A percentile compares a stretch with the other conserved stretches of the same genome.
These are phyloP conservation scores for Magallana angulata DNA, from an alignment of 1,140 invertebrate genomes.

Conservation along the genomic window DNA sequence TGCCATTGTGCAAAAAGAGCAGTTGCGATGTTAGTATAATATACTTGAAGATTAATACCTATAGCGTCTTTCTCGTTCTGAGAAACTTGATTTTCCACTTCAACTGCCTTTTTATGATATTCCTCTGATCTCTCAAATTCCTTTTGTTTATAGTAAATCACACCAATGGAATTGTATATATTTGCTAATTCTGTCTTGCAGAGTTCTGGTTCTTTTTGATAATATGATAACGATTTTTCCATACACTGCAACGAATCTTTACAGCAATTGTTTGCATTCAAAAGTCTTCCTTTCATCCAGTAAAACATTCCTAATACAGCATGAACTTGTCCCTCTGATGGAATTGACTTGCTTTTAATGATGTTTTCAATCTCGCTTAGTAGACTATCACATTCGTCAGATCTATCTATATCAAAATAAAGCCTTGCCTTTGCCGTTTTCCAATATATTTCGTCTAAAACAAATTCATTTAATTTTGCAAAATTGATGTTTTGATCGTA, in stretches of 20 bases:
- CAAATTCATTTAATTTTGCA: neutral
- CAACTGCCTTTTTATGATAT: neutral
- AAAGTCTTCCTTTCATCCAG: constrained; percentile 2
- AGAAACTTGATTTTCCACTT: neutral
- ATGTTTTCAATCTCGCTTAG: neutral
- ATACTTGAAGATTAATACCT: neutral
- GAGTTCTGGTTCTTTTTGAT: neutral
- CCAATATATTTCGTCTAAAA: neutral
- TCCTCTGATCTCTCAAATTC: neutral
- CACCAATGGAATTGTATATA: constrained; percentile 8
- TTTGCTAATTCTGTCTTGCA: neutral
- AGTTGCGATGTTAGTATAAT: constrained; percentile 25
- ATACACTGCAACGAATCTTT: neutral
- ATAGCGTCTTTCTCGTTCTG: neutral
- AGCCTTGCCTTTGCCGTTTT: neutral
- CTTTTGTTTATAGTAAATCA: neutral
- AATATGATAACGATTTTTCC: neutral
- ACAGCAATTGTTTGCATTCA: neutral
- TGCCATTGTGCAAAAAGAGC: constrained; percentile 13
- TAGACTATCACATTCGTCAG: neutral
- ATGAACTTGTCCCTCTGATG: neutral
- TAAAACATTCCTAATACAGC: neutral
- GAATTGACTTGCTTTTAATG: neutral
- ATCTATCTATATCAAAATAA: neutral
- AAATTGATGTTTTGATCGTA: neutral